These are phyloP conservation scores for Cantharis lateralis DNA, from an alignment of 2,888 invertebrate genomes.

Conservation along the genomic window DNA sequence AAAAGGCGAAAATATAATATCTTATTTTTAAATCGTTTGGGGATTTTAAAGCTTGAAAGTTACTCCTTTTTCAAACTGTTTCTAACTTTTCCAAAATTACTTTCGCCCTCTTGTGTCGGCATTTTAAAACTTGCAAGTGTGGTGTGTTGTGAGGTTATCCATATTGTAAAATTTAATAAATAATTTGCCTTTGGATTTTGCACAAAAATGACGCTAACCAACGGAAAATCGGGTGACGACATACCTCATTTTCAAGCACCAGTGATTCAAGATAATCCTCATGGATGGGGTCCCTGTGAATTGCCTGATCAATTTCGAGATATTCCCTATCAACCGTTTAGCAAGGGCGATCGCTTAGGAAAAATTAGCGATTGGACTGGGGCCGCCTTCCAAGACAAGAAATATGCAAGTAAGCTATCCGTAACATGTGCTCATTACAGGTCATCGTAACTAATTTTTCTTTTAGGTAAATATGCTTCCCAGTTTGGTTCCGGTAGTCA, in stretches of 20 bases:
- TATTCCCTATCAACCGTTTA: slow-evolving; percentile 99
- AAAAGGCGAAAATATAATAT: too few relatives aligned
- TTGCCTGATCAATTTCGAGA: slow-evolving; percentile 92
- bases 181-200: background rate
- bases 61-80: background rate
- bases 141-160: slow-evolving; percentile 3
- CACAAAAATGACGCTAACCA: slow-evolving; percentile 46
- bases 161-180: background rate
- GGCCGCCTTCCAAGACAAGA: slow-evolving; percentile 88
- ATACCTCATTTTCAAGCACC: slow-evolving; percentile 73
- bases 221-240: slow-evolving; percentile 57
- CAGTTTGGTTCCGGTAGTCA: slow-evolving; percentile 94
- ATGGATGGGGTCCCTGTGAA: slow-evolving; percentile 97
- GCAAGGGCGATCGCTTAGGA: slow-evolving; percentile 96
- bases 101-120: background rate
- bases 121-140: background rate
- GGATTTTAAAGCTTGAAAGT: too few relatives aligned
- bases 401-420: slow-evolving; percentile 78
- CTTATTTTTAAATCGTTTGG: too few relatives aligned
- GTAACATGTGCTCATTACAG: background rate
- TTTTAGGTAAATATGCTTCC: slow-evolving; percentile 84
- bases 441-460: slow-evolving; percentile 23
- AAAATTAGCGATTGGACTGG: slow-evolving; percentile 99
- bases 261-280: slow-evolving; percentile 80
- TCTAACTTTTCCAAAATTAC: background rate